These are phyloP conservation scores for Erethizon dorsatum DNA, from an alignment of 2,797 vertebrate genomes.

Conservation along the genomic window DNA sequence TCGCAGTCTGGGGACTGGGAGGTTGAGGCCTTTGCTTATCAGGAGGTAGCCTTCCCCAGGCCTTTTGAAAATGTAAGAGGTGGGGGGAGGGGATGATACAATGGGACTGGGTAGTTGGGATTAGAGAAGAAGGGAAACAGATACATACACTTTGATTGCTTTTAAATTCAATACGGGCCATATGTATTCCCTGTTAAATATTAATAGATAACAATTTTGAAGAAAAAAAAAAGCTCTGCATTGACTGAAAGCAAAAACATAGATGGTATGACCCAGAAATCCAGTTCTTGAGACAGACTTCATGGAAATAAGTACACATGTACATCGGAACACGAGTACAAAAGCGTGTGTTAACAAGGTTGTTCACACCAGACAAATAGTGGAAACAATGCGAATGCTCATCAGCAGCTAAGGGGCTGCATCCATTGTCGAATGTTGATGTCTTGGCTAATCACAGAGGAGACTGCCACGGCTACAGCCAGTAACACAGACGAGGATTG, in stretches of 20 bases:
- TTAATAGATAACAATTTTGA: not conserved
- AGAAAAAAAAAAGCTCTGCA: not conserved
- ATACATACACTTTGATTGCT: not conserved
- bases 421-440: not conserved
- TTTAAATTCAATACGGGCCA: not conserved
- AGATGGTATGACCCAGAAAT: not conserved
- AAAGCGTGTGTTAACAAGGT: not conserved
- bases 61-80: not conserved
- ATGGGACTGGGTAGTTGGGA: not conserved
- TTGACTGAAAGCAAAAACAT: not conserved
- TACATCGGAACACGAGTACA: not conserved
- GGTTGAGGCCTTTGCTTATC: not conserved
- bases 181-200: not conserved
- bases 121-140: constrained; percentile 19
- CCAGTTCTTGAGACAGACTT: not conserved
- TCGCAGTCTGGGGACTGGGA: not conserved
- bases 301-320: not conserved
- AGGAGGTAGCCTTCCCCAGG: not conserved
- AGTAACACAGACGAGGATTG: not conserved
- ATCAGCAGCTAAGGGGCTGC: not conserved
- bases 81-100: not conserved
- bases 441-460: not conserved
- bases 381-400: not conserved
- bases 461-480: not conserved
- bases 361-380: not conserved